Evolutionary conservation across 2,113 vertebrate genomes (phyloP).

Genomic region (Ophiodon elongatus): DNA sequence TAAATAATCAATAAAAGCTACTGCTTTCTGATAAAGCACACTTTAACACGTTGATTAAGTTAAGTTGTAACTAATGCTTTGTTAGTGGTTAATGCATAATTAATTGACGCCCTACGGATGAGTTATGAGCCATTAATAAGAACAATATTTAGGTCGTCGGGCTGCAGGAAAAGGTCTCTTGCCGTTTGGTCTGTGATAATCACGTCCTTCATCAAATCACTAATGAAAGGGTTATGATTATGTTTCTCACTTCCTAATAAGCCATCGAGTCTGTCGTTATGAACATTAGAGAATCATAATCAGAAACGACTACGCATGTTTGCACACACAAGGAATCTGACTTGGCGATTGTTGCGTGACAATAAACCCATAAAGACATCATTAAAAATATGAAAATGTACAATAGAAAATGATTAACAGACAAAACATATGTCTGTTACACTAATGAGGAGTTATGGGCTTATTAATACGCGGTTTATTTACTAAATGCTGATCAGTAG

Average conservation of each 20-base stretch:
- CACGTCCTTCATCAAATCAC: background rate
- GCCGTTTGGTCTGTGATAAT: background rate
- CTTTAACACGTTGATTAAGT: background rate
- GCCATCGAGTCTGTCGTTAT: background rate
- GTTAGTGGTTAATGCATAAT: background rate
- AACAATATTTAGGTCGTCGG: no score
- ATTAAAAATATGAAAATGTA: background rate
- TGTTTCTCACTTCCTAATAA: background rate
- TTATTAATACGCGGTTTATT: no score
- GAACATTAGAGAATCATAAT: background rate
- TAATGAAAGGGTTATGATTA: background rate
- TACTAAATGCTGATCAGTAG: no score
- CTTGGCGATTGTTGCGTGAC: background rate
- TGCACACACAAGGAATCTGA: background rate
- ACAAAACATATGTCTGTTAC: background rate
- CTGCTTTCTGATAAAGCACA: background rate
- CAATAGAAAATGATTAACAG: background rate
- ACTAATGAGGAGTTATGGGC: background rate
- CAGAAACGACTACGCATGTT: background rate
- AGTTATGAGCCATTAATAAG: background rate
- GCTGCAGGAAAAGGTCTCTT: background rate
- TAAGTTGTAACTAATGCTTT: background rate
- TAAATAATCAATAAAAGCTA: background rate
- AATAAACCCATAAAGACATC: background rate
- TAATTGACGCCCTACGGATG: background rate